Conservation (phyloP, 1,140 invertebrate species). For the Drosophila sp. region DNA sequence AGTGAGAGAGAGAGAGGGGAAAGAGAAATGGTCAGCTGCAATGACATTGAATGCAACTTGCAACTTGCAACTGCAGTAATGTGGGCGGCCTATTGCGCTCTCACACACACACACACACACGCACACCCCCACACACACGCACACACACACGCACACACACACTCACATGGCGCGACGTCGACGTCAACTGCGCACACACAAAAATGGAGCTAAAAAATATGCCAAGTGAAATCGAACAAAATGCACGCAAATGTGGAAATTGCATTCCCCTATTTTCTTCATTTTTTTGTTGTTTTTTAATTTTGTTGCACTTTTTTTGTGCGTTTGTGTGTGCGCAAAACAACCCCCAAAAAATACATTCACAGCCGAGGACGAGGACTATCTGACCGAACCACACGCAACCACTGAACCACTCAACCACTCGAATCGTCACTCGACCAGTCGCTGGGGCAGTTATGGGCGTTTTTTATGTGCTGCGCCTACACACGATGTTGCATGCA, state of each 20-base stretch:
- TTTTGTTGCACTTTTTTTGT: slow-evolving; percentile 45
- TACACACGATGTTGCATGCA: slow-evolving; percentile 30
- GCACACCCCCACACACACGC: slow-evolving; percentile 2
- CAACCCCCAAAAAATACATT: slow-evolving; percentile 74
- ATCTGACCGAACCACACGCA: too few species aligned
- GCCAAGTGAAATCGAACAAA: slow-evolving; percentile 75
- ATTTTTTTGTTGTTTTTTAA: too few species aligned
- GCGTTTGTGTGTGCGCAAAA: slow-evolving; percentile 56
- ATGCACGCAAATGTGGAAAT: slow-evolving; percentile 49
- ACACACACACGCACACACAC: slow-evolving; percentile 3
- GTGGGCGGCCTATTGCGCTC: slow-evolving; percentile 33
- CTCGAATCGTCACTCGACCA: slow-evolving; percentile 39
- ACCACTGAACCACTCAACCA: slow-evolving; percentile 18
- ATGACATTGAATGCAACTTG: slow-evolving; percentile 70
- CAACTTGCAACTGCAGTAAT: slow-evolving; percentile 26
- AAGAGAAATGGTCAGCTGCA: slow-evolving; percentile 34
- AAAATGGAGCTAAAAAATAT: slow-evolving; percentile 77
- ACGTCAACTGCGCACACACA: slow-evolving; percentile 14
- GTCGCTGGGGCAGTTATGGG: slow-evolving; percentile 72
- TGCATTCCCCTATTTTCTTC: slow-evolving; percentile 78
- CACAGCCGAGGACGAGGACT: slow-evolving; percentile 36
- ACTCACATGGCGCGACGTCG: not conserved
- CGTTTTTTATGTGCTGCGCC: slow-evolving; percentile 67
- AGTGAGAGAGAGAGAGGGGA: too few species aligned
- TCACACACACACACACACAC: slow-evolving; percentile 13